phyloP scores from a whole-genome alignment of 2,888 invertebrate species.

The Harmothoe impar region DNA sequence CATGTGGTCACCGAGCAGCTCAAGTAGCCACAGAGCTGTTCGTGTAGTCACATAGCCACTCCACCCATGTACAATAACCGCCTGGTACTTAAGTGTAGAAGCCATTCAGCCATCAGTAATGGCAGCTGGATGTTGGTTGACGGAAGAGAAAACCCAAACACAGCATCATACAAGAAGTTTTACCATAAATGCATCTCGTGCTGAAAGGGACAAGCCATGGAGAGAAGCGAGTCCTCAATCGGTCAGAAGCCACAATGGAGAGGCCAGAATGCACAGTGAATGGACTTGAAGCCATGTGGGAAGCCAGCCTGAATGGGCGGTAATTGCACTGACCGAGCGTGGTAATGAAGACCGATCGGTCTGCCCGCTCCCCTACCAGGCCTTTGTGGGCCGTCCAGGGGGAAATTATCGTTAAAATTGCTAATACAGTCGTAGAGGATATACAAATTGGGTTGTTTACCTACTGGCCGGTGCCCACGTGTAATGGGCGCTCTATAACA shows the following conservation, averaged over 20 bases:
- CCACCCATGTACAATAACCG: too few species aligned
- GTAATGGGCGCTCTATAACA: not conserved
- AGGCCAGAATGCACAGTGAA: not conserved
- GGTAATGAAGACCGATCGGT: slow-evolving; percentile 35
- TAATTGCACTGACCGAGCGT: not conserved
- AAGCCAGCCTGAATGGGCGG: slow-evolving; percentile 28
- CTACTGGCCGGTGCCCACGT: not conserved
- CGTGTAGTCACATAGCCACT: too few species aligned
- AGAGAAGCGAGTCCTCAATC: not conserved
- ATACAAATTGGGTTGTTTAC: not conserved
- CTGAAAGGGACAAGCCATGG: not conserved
- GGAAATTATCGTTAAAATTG: slow-evolving; percentile 23
- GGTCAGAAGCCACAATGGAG: not conserved
- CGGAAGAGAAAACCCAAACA: too few species aligned
- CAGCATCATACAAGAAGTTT: too few species aligned
- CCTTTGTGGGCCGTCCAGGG: not conserved
- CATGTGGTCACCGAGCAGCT: too few species aligned
- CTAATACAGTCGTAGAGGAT: not conserved
- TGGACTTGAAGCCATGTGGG: not conserved
- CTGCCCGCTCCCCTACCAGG: not conserved
- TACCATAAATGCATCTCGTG: too few species aligned
- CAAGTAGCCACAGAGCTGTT: too few species aligned
- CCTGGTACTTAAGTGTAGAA: too few species aligned
- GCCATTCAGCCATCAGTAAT: too few species aligned
- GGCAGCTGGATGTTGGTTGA: too few species aligned